Conservation (phyloP, 2,797 vertebrate species). For the Falco berigora region DNA sequence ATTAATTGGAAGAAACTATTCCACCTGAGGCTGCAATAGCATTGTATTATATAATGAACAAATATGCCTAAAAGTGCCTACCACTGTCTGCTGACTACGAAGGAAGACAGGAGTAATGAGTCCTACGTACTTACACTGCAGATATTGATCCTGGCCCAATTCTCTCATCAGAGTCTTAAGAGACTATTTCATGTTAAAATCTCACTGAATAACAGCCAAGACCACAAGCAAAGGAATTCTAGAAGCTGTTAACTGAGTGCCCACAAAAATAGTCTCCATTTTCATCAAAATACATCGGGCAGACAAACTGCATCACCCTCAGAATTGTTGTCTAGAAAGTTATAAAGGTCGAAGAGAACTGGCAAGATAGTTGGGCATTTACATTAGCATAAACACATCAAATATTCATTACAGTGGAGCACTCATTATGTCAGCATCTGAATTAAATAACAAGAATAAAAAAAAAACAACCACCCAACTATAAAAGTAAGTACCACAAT, state of each 20-base stretch:
- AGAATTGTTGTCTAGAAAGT: not conserved
- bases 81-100: not conserved
- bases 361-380: not conserved
- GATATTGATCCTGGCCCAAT: not conserved
- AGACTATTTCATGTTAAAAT: not conserved
- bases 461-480: not conserved
- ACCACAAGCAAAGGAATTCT: not conserved
- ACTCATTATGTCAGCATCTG: conserved; percentile 48
- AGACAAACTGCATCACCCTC: not conserved
- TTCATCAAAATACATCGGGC: not conserved
- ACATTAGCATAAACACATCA: conserved; percentile 37
- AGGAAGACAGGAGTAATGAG: not conserved
- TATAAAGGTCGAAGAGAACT: not conserved
- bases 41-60: not conserved
- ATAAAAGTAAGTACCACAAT: conserved; percentile 5
- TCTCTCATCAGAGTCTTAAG: not conserved
- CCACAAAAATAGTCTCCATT: not conserved
- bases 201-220: not conserved
- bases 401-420: conserved; percentile 51
- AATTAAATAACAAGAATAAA: conserved; percentile 50
- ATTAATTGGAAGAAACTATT: not conserved
- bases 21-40: not conserved
- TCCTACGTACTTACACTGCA: not conserved
- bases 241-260: not conserved
- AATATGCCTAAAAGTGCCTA: not conserved